phyloP scores from a whole-genome alignment of 2,797 vertebrate genomes.

The Microctenopoma steveboyesi region DNA sequence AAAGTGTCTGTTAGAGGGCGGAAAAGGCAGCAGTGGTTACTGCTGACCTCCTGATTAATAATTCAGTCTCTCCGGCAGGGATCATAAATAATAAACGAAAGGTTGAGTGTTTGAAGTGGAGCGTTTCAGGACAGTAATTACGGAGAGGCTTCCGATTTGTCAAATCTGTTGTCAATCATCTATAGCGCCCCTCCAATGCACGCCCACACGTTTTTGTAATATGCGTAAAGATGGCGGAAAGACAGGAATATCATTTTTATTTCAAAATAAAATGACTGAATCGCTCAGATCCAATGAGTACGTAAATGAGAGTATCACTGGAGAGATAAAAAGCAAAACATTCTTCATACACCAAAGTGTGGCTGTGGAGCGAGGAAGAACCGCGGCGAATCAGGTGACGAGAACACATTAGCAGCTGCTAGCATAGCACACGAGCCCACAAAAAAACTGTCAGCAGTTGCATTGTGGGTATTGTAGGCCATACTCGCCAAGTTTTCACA shows the following conservation, averaged over 20 bases:
- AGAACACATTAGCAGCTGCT: no score
- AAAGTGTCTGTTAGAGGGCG: constrained; percentile 17
- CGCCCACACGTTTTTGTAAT: constrained; percentile 50
- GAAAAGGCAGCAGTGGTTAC: constrained; percentile 56
- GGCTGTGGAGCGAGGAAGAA: no score
- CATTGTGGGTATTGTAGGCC: no score
- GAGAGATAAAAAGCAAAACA: no score
- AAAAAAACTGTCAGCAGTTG: no score
- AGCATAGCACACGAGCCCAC: no score
- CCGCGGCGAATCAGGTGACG: no score
- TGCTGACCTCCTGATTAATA: constrained; percentile 75
- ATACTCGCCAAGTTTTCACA: no score
- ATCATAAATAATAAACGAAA: constrained; percentile 75
- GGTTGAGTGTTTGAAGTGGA: constrained; percentile 61
- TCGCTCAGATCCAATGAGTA: no score
- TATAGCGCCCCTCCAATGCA: not conserved
- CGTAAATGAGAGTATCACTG: no score
- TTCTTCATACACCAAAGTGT: no score
- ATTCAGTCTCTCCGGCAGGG: constrained; percentile 71
- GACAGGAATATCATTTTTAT: not conserved
- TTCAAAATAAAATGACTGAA: not conserved
- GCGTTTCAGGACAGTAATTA: constrained; percentile 45
- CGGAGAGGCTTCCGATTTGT: constrained; percentile 49
- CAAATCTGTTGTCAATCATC: constrained; percentile 43
- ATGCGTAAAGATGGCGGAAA: constrained; percentile 14